Evolutionary conservation across 2,797 vertebrate species (phyloP), one percentile per base, ranked within the genome.

Genomic region (Neomorphus geoffroyi): DNA sequence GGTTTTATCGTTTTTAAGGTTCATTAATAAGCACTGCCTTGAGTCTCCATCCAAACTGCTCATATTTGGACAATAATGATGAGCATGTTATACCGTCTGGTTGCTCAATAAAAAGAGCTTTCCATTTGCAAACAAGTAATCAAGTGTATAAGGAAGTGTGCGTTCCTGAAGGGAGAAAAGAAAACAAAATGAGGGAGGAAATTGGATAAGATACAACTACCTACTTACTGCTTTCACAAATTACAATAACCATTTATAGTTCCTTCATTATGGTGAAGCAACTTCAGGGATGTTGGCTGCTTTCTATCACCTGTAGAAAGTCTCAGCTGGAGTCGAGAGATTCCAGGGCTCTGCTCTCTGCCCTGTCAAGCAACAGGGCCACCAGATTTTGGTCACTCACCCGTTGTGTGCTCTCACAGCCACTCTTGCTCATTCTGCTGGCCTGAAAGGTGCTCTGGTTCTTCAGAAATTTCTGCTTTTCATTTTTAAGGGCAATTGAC

Each of bases 41-140:
- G 62, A 93, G 71, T 54, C 33, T 87, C 50, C 41, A 75, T 46
- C 11, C 46, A 73, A 75, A 87, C 32, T 51, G 23, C 58, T 92
- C 11, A 5, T 43, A 64, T 92, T 46, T 91, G 85, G 81, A 81
- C 81, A 84, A 57, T 79, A 89, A 92, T 46, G 54, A 80, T 18
- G 19, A 91, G 13, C 1, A 4, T 66, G 22, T 73, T 73, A n/a
- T 17, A 54, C 79, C 65, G 66, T 73, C 81, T 48, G 79, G 51
- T 39, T 73, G 60, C 64, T 94, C 67, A 6, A 5, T 46, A 73
- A 82, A 84, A 93, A 89, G 6, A 0, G 0, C 11, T 74, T 79
- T 30, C 15, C 27, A 60, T 91, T 92, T 89, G 60, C 64, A 89
- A 96, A 72, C 37, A 91, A 82, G 75, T 58, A 87, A 77, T 56